phyloP scores from a whole-genome alignment of 2,113 vertebrate genomes.

The Notechis scutatus region DNA sequence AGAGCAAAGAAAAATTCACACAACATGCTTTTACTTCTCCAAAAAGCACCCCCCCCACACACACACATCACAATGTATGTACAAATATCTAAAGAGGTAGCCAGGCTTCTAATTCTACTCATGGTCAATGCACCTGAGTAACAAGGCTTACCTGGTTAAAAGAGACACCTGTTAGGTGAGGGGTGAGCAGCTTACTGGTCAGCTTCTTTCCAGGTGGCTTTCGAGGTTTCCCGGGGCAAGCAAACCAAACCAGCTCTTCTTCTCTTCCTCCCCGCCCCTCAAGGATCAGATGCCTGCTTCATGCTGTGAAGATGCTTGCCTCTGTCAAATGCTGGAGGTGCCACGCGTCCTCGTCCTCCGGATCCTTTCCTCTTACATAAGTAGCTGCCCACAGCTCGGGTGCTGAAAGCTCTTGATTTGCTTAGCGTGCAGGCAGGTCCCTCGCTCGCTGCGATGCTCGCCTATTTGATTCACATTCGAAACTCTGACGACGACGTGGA shows the following conservation, averaged over 20 bases:
- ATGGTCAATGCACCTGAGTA: background rate
- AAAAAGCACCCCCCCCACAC: background rate
- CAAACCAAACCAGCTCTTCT: background rate
- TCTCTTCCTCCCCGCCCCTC: background rate
- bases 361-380: conserved; percentile 26
- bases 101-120: background rate
- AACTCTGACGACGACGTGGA: conserved; percentile 16
- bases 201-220: background rate
- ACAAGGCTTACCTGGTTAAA: conserved; percentile 16
- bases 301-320: conserved; percentile 15
- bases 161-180: conserved; percentile 16
- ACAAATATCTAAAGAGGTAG: background rate
- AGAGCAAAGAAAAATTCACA: background rate
- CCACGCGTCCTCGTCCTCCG: conserved; percentile 7
- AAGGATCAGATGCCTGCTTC: background rate
- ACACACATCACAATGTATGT: background rate
- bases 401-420: conserved; percentile 23
- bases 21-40: background rate
- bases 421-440: conserved; percentile 11
- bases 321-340: conserved; percentile 15
- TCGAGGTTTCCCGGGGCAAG: background rate
- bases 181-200: background rate
- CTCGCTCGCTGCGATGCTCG: conserved; percentile 5
- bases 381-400: conserved; percentile 32
- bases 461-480: conserved; percentile 11